Percentiles rank a stretch among this genome's conserved stretches.
phyloP scores from a whole-genome alignment of 2,888 invertebrate species.

The Zygogramma bicolorata region DNA sequence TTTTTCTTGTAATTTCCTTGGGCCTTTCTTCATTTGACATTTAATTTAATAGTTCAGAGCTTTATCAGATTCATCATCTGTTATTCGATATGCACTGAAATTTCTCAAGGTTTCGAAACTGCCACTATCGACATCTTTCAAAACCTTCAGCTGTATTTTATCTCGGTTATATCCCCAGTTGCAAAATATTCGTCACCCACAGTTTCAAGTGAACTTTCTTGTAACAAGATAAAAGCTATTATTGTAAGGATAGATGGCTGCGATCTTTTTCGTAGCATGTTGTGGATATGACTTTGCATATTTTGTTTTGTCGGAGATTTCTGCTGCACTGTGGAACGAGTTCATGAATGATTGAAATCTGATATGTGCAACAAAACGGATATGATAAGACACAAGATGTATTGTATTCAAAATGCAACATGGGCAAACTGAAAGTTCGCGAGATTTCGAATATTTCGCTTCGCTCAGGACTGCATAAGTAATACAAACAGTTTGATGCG shows the following conservation, averaged over 20 bases:
- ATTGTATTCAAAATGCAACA: constrained; percentile 10
- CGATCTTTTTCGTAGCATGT: constrained; percentile 6
- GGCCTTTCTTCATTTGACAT: too few species aligned
- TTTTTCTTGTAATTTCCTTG: too few species aligned
- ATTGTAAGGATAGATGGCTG: not conserved
- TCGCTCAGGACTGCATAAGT: not conserved
- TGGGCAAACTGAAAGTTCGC: not conserved
- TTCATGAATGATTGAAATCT: constrained; percentile 12
- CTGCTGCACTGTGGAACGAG: constrained; percentile 2
- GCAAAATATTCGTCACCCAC: not conserved
- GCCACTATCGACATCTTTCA: not conserved
- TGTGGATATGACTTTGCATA: constrained; percentile 9
- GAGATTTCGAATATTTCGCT: constrained; percentile 1
- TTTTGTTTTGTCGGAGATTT: constrained; percentile 7
- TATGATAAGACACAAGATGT: constrained; percentile 7
- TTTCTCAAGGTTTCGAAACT: not conserved
- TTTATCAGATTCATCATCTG: too few species aligned
- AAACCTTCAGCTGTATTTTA: not conserved
- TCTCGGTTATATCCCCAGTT: not conserved
- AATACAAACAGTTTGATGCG: not conserved
- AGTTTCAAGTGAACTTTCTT: not conserved
- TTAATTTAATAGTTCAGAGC: too few species aligned
- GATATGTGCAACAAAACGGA: constrained; percentile 8
- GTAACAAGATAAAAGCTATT: not conserved
- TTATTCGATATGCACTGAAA: not conserved